A percentile compares a stretch with the other conserved stretches of the same genome.
Conservation (phyloP, 1,140 invertebrate species). For the Saccostrea cuccullata region DNA sequence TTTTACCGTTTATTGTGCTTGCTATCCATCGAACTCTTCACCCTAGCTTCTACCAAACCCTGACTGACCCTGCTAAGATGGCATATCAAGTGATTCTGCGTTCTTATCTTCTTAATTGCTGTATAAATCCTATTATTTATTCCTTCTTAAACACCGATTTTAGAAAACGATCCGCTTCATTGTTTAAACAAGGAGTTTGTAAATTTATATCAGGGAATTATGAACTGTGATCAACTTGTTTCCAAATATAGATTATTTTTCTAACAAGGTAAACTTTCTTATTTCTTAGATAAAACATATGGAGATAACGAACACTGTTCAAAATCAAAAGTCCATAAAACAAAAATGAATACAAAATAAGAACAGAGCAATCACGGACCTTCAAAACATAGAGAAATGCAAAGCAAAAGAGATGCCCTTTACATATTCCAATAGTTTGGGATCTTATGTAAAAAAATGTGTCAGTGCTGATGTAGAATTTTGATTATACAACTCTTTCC, state of each 20-base stretch:
- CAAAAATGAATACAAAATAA: too few relatives aligned
- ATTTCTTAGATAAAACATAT: neutral
- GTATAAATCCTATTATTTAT: constrained; percentile 69
- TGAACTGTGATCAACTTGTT: neutral
- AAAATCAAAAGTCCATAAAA: too few relatives aligned
- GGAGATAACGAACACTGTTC: too few relatives aligned
- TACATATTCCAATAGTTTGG: too few relatives aligned
- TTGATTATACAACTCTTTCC: too few relatives aligned
- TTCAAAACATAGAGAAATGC: too few relatives aligned
- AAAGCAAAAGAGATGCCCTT: too few relatives aligned
- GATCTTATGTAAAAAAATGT: too few relatives aligned
- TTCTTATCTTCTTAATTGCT: constrained; percentile 71
- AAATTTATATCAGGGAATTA: constrained; percentile 30
- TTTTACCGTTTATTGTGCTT: constrained; percentile 55
- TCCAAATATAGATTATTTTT: constrained; percentile 14
- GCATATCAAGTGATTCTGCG: constrained; percentile 63
- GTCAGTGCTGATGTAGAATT: too few relatives aligned
- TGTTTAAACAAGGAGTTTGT: constrained; percentile 49
- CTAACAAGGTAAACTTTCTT: neutral
- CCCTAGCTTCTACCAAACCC: constrained; percentile 43
- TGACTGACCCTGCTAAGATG: constrained; percentile 47
- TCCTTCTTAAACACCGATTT: constrained; percentile 67
- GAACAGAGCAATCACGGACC: too few relatives aligned
- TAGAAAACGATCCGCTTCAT: constrained; percentile 54
- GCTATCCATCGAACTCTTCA: constrained; percentile 50